phyloP scores from a whole-genome alignment of 2,113 vertebrate genomes.

The Sphyrna mokarran region DNA sequence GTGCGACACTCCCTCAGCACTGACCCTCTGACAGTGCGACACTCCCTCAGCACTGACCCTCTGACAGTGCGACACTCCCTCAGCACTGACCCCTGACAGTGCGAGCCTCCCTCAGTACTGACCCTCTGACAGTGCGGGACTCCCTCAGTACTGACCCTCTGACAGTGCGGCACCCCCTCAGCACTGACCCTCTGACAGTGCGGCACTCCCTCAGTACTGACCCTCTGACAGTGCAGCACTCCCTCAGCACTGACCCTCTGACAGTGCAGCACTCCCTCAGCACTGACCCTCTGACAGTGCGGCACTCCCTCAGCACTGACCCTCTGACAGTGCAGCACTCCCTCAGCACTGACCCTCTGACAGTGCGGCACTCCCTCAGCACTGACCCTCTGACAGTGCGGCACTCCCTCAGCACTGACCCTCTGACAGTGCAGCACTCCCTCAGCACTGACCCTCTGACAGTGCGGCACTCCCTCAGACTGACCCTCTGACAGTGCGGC shows the following conservation, averaged over 20 bases:
- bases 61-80: neutral
- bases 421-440: neutral
- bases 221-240: slow-evolving; percentile 44
- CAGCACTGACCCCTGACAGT: neutral
- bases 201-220: neutral
- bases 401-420: neutral
- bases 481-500: neutral
- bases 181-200: no score
- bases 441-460: neutral
- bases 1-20: neutral
- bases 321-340: no score
- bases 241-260: slow-evolving; percentile 46
- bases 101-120: no score
- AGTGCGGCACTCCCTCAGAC: neutral
- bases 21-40: neutral
- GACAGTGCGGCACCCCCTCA: no score
- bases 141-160: no score
- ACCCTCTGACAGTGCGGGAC: no score
- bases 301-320: no score
- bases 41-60: neutral
- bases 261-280: slow-evolving; percentile 36
- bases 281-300: no score
- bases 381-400: slow-evolving; percentile 46
- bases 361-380: no score
- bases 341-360: no score